phyloP scores from a whole-genome alignment of 2,113 vertebrate genomes.

The Oenanthe oenanthe region DNA sequence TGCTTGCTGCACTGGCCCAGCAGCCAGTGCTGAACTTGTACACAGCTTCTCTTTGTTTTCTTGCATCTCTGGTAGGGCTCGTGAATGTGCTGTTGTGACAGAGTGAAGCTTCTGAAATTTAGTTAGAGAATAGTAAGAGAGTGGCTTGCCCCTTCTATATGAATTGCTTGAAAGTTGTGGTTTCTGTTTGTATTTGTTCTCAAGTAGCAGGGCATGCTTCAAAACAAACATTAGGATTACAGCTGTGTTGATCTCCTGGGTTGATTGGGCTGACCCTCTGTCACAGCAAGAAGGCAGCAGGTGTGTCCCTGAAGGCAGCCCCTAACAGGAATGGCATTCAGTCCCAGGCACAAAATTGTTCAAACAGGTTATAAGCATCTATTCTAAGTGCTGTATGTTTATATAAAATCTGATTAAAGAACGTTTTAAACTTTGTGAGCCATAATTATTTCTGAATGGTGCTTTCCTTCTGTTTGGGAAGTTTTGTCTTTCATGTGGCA shows the following conservation, averaged over 20 bases:
- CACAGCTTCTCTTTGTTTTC: neutral
- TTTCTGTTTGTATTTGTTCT: neutral
- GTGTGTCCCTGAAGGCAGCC: neutral
- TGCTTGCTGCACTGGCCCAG: neutral
- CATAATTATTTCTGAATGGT: neutral
- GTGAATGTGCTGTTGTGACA: neutral
- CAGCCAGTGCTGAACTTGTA: conserved; percentile 16
- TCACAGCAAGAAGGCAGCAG: neutral
- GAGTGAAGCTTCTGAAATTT: neutral
- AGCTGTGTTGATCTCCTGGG: neutral
- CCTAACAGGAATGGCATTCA: neutral
- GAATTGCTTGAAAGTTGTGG: neutral
- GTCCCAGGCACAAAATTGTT: neutral
- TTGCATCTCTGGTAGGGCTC: neutral
- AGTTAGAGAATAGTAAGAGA: neutral
- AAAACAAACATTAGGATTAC: neutral
- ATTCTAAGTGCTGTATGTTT: neutral
- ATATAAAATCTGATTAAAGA: neutral
- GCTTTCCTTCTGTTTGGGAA: neutral
- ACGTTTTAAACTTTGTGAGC: neutral
- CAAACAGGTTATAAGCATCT: neutral
- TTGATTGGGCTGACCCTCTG: neutral
- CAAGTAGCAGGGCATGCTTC: neutral
- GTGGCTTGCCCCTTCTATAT: neutral
- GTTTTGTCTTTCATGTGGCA: neutral